Evolutionary conservation across 2,888 invertebrate species (phyloP).

Genomic region (Physocephala rufipes): DNA sequence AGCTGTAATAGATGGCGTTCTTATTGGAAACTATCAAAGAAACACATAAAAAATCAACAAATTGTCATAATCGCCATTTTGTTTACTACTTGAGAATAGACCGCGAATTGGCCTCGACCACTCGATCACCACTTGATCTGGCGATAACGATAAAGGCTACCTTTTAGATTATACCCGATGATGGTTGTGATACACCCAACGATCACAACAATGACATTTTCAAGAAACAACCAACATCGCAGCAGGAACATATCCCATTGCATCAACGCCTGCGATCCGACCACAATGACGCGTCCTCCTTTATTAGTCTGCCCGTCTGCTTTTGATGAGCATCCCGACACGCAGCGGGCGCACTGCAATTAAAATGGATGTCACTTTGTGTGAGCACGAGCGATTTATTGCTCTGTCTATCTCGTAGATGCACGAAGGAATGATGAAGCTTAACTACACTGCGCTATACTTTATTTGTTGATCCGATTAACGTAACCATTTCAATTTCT

Average conservation of each 20-base stretch:
- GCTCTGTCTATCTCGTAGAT: too few relatives aligned
- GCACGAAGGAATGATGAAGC: background rate
- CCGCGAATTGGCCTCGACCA: slow-evolving; percentile 9
- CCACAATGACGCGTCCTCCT: background rate
- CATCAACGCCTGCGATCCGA: background rate
- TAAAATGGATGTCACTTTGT: too few relatives aligned
- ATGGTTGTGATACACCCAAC: slow-evolving; percentile 1
- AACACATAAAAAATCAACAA: slow-evolving; percentile 5
- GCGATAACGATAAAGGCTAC: background rate
- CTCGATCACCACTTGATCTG: background rate
- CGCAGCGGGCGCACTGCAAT: slow-evolving; percentile 4
- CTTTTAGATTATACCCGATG: background rate
- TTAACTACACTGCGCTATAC: background rate
- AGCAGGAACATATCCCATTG: background rate
- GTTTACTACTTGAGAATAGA: background rate
- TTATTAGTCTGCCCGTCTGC: background rate
- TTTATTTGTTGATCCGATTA: background rate
- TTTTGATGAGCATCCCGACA: background rate
- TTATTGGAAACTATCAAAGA: background rate
- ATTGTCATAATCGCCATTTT: slow-evolving; percentile 18
- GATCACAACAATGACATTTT: background rate
- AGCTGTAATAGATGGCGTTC: slow-evolving; percentile 2
- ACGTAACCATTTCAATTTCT: slow-evolving; percentile 12
- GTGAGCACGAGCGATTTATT: too few relatives aligned
- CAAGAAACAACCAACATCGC: background rate